These are phyloP conservation scores for Aproaerema taeniolella DNA, from an alignment of 2,888 invertebrate species.

Conservation along the genomic window DNA sequence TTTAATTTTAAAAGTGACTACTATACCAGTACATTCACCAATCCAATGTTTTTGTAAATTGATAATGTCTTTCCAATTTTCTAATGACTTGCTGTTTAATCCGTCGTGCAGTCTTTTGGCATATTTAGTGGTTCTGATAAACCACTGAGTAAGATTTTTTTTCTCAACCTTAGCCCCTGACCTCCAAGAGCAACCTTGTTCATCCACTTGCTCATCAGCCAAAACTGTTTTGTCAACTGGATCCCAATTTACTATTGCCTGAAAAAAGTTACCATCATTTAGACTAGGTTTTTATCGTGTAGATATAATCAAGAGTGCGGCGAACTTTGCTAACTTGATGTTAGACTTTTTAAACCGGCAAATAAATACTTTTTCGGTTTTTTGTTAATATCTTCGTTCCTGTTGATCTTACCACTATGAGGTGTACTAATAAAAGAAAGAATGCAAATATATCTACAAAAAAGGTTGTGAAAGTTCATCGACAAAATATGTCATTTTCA, in stretches of 20 bases:
- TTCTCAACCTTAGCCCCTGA: constrained; percentile 97
- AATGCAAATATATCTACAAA: too few species aligned
- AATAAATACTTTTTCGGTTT: too few species aligned
- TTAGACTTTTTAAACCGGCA: too few species aligned
- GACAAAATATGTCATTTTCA: too few species aligned
- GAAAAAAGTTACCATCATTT: too few species aligned
- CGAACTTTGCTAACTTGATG: too few species aligned
- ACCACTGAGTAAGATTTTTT: constrained; percentile 95
- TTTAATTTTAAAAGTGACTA: constrained; percentile 80
- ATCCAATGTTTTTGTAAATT: constrained; percentile 94
- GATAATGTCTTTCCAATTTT: constrained; percentile 91
- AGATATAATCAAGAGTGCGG: too few species aligned
- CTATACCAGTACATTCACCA: constrained; percentile 88
- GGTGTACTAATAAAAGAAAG: too few species aligned
- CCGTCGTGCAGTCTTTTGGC: constrained; percentile 85
- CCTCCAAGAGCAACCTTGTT: constrained; percentile 94
- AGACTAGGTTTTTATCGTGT: too few species aligned
- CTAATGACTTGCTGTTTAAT: constrained; percentile 80
- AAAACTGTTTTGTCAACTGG: constrained; percentile 97
- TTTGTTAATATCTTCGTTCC: too few species aligned
- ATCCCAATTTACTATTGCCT: constrained; percentile 98
- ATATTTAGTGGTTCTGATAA: constrained; percentile 91
- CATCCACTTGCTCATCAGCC: constrained; percentile 98
- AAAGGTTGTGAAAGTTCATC: too few species aligned
- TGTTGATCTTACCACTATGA: too few species aligned